phyloP scores from a whole-genome alignment of 2,888 invertebrate genomes.

The Herminia tarsipennalis region DNA sequence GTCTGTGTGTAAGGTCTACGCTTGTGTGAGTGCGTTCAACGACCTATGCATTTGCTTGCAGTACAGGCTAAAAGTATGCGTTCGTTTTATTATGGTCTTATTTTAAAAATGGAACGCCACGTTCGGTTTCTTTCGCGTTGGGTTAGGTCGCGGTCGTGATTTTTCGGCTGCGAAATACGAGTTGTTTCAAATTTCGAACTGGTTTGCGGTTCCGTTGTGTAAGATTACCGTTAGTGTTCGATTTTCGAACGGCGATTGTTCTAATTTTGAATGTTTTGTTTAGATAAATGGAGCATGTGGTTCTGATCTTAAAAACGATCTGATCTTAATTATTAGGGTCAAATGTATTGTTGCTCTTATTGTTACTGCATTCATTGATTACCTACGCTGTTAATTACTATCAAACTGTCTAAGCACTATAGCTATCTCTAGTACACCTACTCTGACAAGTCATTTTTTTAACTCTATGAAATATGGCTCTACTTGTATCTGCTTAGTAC shows the following conservation, averaged over 20 bases:
- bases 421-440: too few species aligned
- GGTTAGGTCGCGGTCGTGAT: slow-evolving; percentile 76
- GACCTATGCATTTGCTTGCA: slow-evolving; percentile 84
- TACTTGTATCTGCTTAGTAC: too few species aligned
- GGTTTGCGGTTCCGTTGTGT: slow-evolving; percentile 54
- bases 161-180: slow-evolving; percentile 38
- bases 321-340: slow-evolving; percentile 31
- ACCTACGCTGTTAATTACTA: not conserved
- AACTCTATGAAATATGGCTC: too few species aligned
- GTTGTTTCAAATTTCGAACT: slow-evolving; percentile 49
- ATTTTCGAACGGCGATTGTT: slow-evolving; percentile 45
- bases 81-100: slow-evolving; percentile 84
- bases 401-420: too few species aligned
- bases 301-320: slow-evolving; percentile 32
- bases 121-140: slow-evolving; percentile 75
- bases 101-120: slow-evolving; percentile 81
- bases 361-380: too few species aligned
- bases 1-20: slow-evolving; percentile 52
- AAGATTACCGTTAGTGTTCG: slow-evolving; percentile 57
- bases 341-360: slow-evolving; percentile 14
- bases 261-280: slow-evolving; percentile 40
- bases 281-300: slow-evolving; percentile 30
- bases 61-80: slow-evolving; percentile 85
- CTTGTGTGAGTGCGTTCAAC: slow-evolving; percentile 74
- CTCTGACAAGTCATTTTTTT: too few species aligned